These are phyloP conservation scores for Athripsodes cinereus DNA, from an alignment of 2,888 invertebrate species.

Conservation along the genomic window DNA sequence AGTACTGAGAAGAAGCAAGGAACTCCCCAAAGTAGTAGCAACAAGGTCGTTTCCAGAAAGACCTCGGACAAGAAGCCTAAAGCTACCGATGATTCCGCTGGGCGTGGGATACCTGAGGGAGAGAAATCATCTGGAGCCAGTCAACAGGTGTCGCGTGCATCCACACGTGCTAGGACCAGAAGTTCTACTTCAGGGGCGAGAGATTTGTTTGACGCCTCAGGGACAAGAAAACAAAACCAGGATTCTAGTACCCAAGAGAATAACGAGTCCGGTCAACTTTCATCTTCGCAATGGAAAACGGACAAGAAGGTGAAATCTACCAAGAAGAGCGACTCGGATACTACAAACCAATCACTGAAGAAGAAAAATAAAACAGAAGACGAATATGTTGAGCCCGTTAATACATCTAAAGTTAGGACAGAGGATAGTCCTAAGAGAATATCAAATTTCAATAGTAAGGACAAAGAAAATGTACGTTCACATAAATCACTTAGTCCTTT, in stretches of 20 bases:
- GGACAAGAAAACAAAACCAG: constrained; percentile 48
- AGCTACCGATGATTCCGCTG: constrained; percentile 75
- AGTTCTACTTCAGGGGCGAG: constrained; percentile 58
- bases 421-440: constrained; percentile 1
- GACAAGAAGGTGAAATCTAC: constrained; percentile 50
- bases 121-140: constrained; percentile 59
- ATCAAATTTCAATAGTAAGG: constrained; percentile 14
- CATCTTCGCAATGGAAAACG: constrained; percentile 57
- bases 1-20: constrained; percentile 39
- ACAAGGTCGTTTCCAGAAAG: constrained; percentile 48
- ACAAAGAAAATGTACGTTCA: constrained; percentile 21
- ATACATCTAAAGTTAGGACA: background rate
- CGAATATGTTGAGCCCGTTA: background rate
- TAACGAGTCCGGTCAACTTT: constrained; percentile 54
- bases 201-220: constrained; percentile 58
- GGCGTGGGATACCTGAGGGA: constrained; percentile 68
- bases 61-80: constrained; percentile 77
- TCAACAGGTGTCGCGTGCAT: constrained; percentile 38
- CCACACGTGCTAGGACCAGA: constrained; percentile 61
- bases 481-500: constrained; percentile 12
- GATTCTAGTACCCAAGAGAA: constrained; percentile 47
- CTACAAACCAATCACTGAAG: background rate
- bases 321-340: background rate
- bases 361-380: background rate
- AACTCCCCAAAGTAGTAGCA: constrained; percentile 26